These are phyloP conservation scores for Tanytarsus gracilentus DNA, from an alignment of 2,888 invertebrate genomes.

Conservation along the genomic window DNA sequence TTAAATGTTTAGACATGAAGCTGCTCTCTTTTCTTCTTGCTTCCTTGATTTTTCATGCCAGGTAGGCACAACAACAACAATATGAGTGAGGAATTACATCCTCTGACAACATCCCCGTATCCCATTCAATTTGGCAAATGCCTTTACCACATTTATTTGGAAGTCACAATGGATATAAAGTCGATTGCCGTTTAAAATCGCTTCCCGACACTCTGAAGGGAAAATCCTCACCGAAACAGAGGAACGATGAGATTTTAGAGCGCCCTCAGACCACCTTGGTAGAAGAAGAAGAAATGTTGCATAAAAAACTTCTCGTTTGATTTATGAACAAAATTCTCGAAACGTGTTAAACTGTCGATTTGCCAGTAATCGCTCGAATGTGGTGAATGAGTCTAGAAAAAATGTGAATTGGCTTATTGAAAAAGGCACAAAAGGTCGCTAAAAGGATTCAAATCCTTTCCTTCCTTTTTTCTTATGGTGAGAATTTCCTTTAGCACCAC, in stretches of 20 bases:
- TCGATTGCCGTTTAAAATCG: too few relatives aligned
- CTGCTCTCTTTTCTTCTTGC: neutral
- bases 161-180: too few relatives aligned
- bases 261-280: neutral
- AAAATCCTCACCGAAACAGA: too few relatives aligned
- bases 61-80: neutral
- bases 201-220: too few relatives aligned
- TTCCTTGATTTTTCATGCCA: neutral
- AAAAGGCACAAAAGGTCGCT: too few relatives aligned
- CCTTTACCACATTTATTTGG: neutral
- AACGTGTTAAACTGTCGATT: conserved; percentile 21
- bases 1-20: conserved; percentile 28
- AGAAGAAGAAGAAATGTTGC: neutral
- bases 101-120: neutral
- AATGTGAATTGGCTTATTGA: too few relatives aligned
- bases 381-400: too few relatives aligned
- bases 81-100: conserved; percentile 18
- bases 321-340: neutral
- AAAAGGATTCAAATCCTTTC: too few relatives aligned
- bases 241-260: too few relatives aligned
- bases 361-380: neutral
- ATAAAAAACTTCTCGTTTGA: too few relatives aligned
- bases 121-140: neutral
- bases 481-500: too few relatives aligned
- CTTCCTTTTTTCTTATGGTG: too few relatives aligned